phyloP scores from a whole-genome alignment of 2,888 invertebrate genomes.

The Dryocosmus kuriphilus region DNA sequence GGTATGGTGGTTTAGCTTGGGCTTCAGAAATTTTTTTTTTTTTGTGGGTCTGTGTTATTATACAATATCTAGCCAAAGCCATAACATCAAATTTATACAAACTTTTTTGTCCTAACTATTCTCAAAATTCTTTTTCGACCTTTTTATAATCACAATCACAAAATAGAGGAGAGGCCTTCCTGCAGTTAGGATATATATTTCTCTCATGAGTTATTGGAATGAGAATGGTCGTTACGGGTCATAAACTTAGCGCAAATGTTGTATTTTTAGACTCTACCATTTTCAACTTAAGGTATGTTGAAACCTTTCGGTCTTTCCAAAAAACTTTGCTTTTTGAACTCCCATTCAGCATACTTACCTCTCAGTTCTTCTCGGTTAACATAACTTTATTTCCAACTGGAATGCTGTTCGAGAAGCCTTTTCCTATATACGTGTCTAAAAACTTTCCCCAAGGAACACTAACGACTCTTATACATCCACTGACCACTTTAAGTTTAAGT shows the following conservation, averaged over 20 bases:
- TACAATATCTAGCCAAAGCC: too few relatives aligned
- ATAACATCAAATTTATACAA: too few relatives aligned
- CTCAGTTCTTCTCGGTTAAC: neutral
- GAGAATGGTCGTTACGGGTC: neutral
- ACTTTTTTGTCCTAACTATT: too few relatives aligned
- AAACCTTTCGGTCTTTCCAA: neutral
- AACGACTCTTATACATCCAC: neutral
- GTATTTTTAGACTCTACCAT: neutral
- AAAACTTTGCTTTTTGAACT: neutral
- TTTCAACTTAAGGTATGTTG: neutral
- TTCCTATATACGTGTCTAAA: neutral
- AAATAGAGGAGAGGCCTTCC: too few relatives aligned
- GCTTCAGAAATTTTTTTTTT: too few relatives aligned
- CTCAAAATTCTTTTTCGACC: too few relatives aligned
- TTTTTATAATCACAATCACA: too few relatives aligned
- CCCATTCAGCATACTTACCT: neutral
- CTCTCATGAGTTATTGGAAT: neutral
- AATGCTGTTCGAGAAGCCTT: constrained; percentile 1
- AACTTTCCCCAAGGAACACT: neutral
- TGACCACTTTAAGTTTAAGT: neutral
- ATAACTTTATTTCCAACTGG: neutral
- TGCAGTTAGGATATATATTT: too few relatives aligned
- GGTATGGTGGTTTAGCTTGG: too few relatives aligned
- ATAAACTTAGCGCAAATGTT: constrained; percentile 3
- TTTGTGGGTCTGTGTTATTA: too few relatives aligned